These are phyloP conservation scores for Alviniconcha strummeri DNA, from an alignment of 2,888 invertebrate genomes.

Conservation along the genomic window DNA sequence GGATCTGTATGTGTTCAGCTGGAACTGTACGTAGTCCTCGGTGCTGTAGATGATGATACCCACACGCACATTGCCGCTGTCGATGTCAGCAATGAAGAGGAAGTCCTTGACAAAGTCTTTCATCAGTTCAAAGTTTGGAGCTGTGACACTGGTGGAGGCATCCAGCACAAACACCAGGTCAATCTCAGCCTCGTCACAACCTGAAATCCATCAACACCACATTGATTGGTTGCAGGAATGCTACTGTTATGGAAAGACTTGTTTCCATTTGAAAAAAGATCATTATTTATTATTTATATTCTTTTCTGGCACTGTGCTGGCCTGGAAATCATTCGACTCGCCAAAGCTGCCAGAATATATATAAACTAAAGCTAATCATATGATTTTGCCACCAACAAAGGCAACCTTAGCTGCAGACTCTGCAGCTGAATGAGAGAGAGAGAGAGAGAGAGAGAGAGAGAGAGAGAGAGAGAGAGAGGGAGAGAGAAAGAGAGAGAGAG, in stretches of 20 bases:
- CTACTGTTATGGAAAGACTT: too few species aligned
- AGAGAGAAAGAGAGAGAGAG: neutral
- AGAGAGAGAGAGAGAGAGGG: constrained; percentile 1
- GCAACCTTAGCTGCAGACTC: too few species aligned
- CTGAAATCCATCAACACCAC: constrained; percentile 18
- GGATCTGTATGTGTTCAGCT: constrained; percentile 56
- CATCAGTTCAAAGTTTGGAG: constrained; percentile 64
- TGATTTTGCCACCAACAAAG: too few species aligned
- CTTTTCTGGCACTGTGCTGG: too few species aligned
- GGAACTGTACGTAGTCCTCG: constrained; percentile 59
- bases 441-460: neutral
- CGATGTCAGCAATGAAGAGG: constrained; percentile 56
- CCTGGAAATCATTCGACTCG: too few species aligned
- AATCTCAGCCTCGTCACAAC: constrained; percentile 53
- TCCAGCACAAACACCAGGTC: constrained; percentile 70
- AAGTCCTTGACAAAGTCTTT: constrained; percentile 64
- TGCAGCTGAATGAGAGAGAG: neutral
- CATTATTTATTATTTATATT: too few species aligned
- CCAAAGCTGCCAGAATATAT: too few species aligned
- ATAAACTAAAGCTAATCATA: too few species aligned
- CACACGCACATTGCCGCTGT: constrained; percentile 58
- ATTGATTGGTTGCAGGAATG: neutral
- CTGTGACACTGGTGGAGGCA: constrained; percentile 69
- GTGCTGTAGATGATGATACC: constrained; percentile 65
- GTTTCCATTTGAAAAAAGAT: too few species aligned